Base-by-base conservation (phyloP, 2,888 invertebrate genomes). In the Tachina fera region DNA sequence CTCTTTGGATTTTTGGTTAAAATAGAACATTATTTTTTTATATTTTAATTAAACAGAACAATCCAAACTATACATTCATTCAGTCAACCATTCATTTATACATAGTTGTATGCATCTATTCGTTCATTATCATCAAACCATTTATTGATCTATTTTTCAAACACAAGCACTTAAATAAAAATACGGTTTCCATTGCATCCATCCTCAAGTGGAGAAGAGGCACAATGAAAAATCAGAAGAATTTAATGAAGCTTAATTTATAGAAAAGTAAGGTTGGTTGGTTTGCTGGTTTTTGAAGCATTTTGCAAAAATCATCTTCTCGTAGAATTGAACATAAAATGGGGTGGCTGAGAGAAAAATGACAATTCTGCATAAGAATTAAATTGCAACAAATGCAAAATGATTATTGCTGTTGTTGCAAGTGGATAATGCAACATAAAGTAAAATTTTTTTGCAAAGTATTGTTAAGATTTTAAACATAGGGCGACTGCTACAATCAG, bases 241-340 rank as follows among this genome's bases (percentile, higher is more conserved):
- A 78, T 78, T 75, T 82, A 85, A 85, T 82, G 82, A 85, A 84
- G 84, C 76, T 84, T 81, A 84, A 84, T 78, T 82, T 82, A 71
- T 82, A 75, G 75, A 82, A 71, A 82, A 82, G 76, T 70, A 65
- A 53, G 56, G 53, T 53, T 53, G 19, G 53, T 39, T 31, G 68
- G 51, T 22, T 70, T 53, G 16, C 41, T 60, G 56, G 49, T 80
- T 58, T 74, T 58, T 41, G 72, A 79, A 49, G 58, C 41, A 72
- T 72, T 72, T 72, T 47, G 47, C 22, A 81, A 74, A 67, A 74
- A 74, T 43, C 75, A 70, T 70, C 81, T 31, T 16, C 58, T 58
- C 61, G 14, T 51, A 14, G 31, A 77, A 77, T 41, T 68, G 77
- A 51, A 70, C 41, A 74, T 16, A 56, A 22, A 22, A 47, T 47